These are phyloP conservation scores for Nasonia vitripennis DNA, from an alignment of 1,140 invertebrate species.

Conservation along the genomic window DNA sequence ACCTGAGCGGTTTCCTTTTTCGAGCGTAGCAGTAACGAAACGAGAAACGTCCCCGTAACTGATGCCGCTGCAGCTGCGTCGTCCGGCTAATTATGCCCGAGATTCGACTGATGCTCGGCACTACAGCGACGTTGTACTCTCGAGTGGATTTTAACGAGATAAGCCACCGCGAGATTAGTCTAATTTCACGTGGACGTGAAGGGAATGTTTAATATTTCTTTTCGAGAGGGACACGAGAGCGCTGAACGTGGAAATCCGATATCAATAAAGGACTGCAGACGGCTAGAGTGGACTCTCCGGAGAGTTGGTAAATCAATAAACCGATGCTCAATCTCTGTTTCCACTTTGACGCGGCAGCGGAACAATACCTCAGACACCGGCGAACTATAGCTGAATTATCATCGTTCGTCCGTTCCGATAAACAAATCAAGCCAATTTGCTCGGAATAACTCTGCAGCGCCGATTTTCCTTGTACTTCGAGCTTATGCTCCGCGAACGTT, in stretches of 20 bases:
- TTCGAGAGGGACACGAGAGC: not conserved
- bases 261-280: not conserved
- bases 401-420: not conserved
- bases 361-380: not conserved
- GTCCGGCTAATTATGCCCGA: slow-evolving; percentile 23
- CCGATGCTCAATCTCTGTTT: not conserved
- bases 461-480: too few relatives aligned
- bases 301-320: not conserved
- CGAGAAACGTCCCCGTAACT: slow-evolving; percentile 23
- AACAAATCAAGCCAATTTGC: not conserved
- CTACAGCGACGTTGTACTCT: not conserved
- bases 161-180: not conserved
- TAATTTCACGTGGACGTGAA: not conserved
- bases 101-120: not conserved
- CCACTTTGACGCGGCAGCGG: not conserved
- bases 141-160: not conserved
- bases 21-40: not conserved
- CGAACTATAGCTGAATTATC: not conserved
- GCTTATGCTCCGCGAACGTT: too few relatives aligned
- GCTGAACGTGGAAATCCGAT: not conserved
- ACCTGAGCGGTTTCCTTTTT: slow-evolving; percentile 49
- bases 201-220: not conserved
- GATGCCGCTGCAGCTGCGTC: slow-evolving; percentile 2
- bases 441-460: not conserved
- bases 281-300: too few relatives aligned